A percentile compares a stretch with the other conserved stretches of the same genome.
These are phyloP conservation scores for Python bivittatus DNA, from an alignment of 2,113 vertebrate species.

Conservation along the genomic window DNA sequence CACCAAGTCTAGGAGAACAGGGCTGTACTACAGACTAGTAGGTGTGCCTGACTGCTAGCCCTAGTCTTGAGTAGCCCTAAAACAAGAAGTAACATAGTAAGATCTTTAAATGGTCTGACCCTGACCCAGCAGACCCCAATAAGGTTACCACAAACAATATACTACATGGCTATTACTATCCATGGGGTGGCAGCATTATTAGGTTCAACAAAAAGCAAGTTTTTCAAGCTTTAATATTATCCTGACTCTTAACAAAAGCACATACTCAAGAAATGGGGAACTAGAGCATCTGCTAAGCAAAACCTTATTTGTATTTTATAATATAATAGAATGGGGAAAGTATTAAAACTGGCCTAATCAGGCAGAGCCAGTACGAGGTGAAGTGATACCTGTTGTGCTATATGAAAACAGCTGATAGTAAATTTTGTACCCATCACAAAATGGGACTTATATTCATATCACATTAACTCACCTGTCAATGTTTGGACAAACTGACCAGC, in stretches of 20 bases:
- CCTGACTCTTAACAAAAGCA: no score
- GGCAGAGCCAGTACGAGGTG: no score
- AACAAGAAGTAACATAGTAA: conserved; percentile 4
- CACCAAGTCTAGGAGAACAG: neutral
- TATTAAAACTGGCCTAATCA: neutral
- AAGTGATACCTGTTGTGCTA: neutral
- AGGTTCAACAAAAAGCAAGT: neutral
- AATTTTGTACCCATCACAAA: neutral
- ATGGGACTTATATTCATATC: neutral
- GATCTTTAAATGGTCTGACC: neutral
- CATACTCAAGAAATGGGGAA: no score
- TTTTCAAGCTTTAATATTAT: neutral
- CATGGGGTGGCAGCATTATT: neutral
- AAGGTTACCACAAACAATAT: neutral
- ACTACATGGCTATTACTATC: neutral
- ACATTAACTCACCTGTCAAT: neutral
- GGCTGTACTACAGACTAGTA: no score
- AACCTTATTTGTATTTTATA: neutral
- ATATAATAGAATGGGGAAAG: neutral
- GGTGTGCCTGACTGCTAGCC: neutral
- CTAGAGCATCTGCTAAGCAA: neutral
- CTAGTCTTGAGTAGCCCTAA: neutral
- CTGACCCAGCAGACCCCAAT: neutral
- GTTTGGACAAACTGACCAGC: neutral
- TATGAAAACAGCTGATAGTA: neutral